A percentile compares a stretch with the other conserved stretches of the same genome.
Conservation (phyloP, 2,113 vertebrate genomes). For the Pseudorectes ferrugineus region DNA sequence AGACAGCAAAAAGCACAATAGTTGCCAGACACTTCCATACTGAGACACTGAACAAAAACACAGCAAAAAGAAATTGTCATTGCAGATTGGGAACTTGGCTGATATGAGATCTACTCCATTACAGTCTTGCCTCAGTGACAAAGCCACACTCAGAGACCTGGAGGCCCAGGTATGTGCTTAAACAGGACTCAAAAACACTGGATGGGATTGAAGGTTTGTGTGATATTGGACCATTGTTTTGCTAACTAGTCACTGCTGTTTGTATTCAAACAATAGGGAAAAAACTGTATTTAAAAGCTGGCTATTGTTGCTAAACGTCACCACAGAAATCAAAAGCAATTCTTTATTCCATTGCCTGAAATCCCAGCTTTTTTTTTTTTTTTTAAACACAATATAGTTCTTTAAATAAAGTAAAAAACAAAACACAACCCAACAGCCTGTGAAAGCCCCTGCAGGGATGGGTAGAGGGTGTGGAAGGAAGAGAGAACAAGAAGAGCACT, state of each 20-base stretch:
- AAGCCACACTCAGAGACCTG: background rate
- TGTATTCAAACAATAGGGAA: background rate
- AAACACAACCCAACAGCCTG: background rate
- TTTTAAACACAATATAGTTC: background rate
- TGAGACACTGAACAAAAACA: background rate
- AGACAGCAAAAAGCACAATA: background rate
- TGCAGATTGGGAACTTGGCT: background rate
- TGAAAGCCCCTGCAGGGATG: background rate
- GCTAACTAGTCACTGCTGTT: constrained; percentile 16
- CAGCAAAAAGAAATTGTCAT: background rate
- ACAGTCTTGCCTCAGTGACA: background rate
- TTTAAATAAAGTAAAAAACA: background rate
- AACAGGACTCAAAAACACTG: background rate
- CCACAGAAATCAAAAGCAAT: background rate
- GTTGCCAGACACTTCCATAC: background rate
- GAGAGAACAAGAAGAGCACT: background rate
- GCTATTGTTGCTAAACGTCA: background rate
- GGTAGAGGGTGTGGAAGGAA: background rate
- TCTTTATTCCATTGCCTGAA: background rate
- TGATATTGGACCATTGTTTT: background rate
- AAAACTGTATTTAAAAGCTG: background rate
- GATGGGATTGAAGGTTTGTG: background rate
- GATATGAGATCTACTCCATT: background rate
- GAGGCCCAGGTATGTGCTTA: background rate
- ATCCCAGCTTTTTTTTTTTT: background rate